These are phyloP conservation scores for Barypeithes pellucidus DNA, from an alignment of 2,888 invertebrate genomes.

Conservation along the genomic window DNA sequence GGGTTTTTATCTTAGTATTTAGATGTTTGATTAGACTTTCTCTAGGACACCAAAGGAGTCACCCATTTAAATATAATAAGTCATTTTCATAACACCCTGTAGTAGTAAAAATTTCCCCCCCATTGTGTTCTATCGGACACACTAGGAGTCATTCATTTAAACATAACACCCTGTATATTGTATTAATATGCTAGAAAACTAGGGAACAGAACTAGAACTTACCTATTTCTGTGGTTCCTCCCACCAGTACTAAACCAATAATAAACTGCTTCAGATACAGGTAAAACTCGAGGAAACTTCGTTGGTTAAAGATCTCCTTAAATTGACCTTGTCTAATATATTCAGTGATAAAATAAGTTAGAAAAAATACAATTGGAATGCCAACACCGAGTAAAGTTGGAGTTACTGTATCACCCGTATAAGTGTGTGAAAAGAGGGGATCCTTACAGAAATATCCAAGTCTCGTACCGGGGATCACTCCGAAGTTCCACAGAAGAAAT, in stretches of 20 bases:
- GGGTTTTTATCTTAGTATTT: no score
- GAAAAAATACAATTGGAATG: conserved; percentile 72
- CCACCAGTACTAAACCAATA: conserved; percentile 35
- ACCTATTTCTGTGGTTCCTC: conserved; percentile 48
- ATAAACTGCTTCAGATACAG: conserved; percentile 39
- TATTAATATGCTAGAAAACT: no score
- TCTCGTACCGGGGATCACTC: conserved; percentile 76
- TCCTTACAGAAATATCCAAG: conserved; percentile 83
- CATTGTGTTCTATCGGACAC: no score
- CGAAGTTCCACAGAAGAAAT: conserved; percentile 77
- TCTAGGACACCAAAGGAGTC: no score
- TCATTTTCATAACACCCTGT: no score
- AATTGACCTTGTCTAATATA: conserved; percentile 65
- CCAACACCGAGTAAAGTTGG: conserved; percentile 73
- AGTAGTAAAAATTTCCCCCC: no score
- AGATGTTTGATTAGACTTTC: no score
- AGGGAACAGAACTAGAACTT: conserved; percentile 19
- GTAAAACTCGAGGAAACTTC: conserved; percentile 28
- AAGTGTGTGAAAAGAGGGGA: conserved; percentile 79
- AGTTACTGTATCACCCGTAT: conserved; percentile 80
- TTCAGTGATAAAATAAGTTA: conserved; percentile 69
- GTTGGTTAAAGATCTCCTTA: conserved; percentile 57
- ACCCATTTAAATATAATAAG: no score
- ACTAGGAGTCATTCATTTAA: no score
- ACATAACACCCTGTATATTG: no score